Percentiles rank a stretch among this genome's conserved stretches.
phyloP scores from a whole-genome alignment of 2,113 vertebrate genomes.

The Athene cunicularia region DNA sequence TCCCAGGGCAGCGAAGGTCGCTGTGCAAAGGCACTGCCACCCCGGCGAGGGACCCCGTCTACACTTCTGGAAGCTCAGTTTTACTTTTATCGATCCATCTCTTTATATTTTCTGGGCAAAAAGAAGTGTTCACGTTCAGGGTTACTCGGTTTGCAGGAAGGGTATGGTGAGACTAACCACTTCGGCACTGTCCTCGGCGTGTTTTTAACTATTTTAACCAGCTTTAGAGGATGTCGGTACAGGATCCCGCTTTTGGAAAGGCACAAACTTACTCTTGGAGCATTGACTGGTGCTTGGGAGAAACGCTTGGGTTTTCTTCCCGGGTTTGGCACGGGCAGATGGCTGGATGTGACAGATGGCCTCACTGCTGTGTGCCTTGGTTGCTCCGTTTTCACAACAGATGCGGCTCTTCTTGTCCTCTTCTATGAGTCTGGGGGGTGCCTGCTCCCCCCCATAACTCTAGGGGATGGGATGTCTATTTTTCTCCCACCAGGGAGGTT shows the following conservation, averaged over 20 bases:
- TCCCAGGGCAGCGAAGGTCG: not conserved
- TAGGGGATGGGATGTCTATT: not conserved
- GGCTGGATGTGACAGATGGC: not conserved
- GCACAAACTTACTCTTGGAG: not conserved
- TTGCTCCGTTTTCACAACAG: not conserved
- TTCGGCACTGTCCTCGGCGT: fast-evolving
- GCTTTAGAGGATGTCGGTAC: fast-evolving
- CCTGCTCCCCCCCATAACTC: not conserved
- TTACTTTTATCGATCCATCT: fast-evolving
- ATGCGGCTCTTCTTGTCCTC: not conserved
- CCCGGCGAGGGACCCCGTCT: fast-evolving
- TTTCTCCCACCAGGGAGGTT: not conserved
- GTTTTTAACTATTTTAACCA: not conserved
- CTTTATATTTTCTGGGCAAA: not conserved
- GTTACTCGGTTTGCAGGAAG: not conserved
- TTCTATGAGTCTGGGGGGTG: not conserved
- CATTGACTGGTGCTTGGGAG: not conserved
- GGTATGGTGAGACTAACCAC: not conserved
- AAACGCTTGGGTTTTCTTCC: not conserved
- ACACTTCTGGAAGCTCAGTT: not conserved
- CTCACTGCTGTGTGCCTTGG: not conserved
- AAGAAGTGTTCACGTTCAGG: fast-evolving
- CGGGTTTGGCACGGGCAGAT: not conserved
- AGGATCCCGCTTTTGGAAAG: not conserved
- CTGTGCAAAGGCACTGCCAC: not conserved